Evolutionary conservation across 2,888 invertebrate genomes (phyloP).

Genomic region (Erynnis tages): DNA sequence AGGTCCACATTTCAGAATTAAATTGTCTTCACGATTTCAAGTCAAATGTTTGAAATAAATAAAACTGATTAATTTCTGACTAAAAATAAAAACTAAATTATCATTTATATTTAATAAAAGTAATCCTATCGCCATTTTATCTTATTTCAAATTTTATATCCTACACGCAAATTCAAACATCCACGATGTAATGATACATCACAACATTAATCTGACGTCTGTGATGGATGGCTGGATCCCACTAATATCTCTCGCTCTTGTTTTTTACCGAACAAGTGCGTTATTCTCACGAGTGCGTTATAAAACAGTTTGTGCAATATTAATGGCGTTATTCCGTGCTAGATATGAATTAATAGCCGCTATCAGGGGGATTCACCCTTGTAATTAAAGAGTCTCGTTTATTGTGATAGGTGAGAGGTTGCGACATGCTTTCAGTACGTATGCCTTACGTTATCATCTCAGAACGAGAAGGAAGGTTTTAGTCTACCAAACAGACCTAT

Average conservation of each 20-base stretch:
- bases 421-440: too few species aligned
- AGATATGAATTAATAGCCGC: constrained; percentile 69
- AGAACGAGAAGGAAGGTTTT: too few species aligned
- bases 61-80: too few species aligned
- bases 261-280: constrained; percentile 72
- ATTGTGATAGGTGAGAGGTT: constrained; percentile 63
- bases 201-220: constrained; percentile 65
- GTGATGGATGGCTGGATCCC: constrained; percentile 64
- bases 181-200: constrained; percentile 55
- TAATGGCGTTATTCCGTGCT: constrained; percentile 79
- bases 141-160: too few species aligned
- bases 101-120: too few species aligned
- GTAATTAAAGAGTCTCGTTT: constrained; percentile 73
- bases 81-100: too few species aligned
- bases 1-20: too few species aligned
- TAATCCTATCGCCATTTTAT: too few species aligned
- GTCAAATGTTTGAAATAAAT: too few species aligned
- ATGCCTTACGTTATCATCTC: too few species aligned
- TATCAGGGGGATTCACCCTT: constrained; percentile 62
- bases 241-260: constrained; percentile 42
- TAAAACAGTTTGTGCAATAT: constrained; percentile 71
- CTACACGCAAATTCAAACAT: constrained; percentile 12
- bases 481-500: too few species aligned
- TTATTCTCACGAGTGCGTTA: constrained; percentile 64
- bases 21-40: too few species aligned